Percentiles rank a stretch among this genome's conserved stretches.
Evolutionary conservation across 2,113 vertebrate species (phyloP).

Genomic region (Gadus chalcogrammus): DNA sequence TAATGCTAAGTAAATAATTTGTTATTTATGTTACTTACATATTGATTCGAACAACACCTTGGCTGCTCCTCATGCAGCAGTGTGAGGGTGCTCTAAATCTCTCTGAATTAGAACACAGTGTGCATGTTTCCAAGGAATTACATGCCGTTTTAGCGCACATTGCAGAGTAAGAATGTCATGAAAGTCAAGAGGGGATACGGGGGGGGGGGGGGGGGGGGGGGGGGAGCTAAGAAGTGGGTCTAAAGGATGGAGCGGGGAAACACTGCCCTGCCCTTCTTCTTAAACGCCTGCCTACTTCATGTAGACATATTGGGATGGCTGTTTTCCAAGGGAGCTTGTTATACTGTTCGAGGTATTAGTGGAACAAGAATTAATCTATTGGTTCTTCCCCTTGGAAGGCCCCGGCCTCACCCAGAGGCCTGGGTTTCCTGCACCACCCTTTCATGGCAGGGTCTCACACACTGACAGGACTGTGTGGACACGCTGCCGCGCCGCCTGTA

Average conservation of each 20-base stretch:
- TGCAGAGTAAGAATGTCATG: slow-evolving; percentile 6
- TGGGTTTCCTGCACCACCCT: slow-evolving; percentile 78
- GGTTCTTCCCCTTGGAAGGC: slow-evolving; percentile 84
- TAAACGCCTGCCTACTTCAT: slow-evolving; percentile 64
- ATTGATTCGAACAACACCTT: not conserved
- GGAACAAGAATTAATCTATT: slow-evolving; percentile 92
- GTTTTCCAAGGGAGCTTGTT: slow-evolving; percentile 85
- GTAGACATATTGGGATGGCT: slow-evolving; percentile 82
- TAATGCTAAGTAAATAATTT: no score
- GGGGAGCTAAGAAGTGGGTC: slow-evolving; percentile 6
- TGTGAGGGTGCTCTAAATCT: slow-evolving; percentile 17
- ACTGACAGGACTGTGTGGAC: slow-evolving; percentile 28
- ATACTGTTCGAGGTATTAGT: slow-evolving; percentile 82
- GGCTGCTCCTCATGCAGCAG: slow-evolving; percentile 20
- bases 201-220: slow-evolving; percentile 34
- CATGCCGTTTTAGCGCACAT: slow-evolving; percentile 36
- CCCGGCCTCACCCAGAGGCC: slow-evolving; percentile 80
- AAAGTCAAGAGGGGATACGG: slow-evolving; percentile 36
- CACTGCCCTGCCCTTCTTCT: slow-evolving; percentile 55
- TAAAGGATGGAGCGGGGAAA: slow-evolving; percentile 35
- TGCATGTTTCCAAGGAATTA: slow-evolving; percentile 25
- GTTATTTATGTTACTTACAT: no score
- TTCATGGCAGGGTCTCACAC: slow-evolving; percentile 32
- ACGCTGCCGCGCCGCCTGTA: slow-evolving; percentile 5
- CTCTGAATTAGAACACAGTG: slow-evolving; percentile 25